phyloP scores from a whole-genome alignment of 2,797 vertebrate species.

The Pseudochromis fuscus region DNA sequence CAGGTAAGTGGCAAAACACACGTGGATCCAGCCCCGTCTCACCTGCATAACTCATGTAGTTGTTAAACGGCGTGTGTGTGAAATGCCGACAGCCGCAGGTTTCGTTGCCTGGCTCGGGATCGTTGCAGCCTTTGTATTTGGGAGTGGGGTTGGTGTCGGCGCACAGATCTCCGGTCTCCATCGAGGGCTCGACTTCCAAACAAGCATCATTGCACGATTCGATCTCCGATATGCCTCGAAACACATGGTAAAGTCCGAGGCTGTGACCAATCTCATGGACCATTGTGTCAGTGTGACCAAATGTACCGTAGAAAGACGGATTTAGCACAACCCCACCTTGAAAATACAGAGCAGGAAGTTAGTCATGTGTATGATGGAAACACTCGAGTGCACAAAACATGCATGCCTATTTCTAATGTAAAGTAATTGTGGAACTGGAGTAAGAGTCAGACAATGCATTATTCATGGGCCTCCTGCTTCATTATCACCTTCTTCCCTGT shows the following conservation, averaged over 20 bases:
- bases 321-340: slow-evolving; percentile 92
- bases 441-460: slow-evolving; percentile 65
- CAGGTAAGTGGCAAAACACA: slow-evolving; percentile 22
- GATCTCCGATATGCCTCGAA: slow-evolving; percentile 97
- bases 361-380: slow-evolving; percentile 6
- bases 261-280: slow-evolving; percentile 98
- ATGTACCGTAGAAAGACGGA: slow-evolving; percentile 95
- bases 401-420: slow-evolving; percentile 30
- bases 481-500: slow-evolving; percentile 65
- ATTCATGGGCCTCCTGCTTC: slow-evolving; percentile 66
- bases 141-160: slow-evolving; percentile 96
- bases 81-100: slow-evolving; percentile 93
- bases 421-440: slow-evolving; percentile 32
- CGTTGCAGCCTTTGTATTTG: slow-evolving; percentile 94
- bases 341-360: slow-evolving; percentile 23
- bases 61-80: slow-evolving; percentile 94
- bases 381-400: slow-evolving; percentile 28
- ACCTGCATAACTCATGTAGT: slow-evolving; percentile 99
- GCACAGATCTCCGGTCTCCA: slow-evolving; percentile 98
- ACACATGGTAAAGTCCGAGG: slow-evolving; percentile 97
- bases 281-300: slow-evolving; percentile 98
- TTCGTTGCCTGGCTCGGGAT: slow-evolving; percentile 94
- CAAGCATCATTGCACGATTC: slow-evolving; percentile 97
- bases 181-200: slow-evolving; percentile 96
- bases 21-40: slow-evolving; percentile 41